Percentiles rank a stretch among this genome's conserved stretches.
Conservation (phyloP, 2,888 invertebrate species). For the Xylophagus ater region DNA sequence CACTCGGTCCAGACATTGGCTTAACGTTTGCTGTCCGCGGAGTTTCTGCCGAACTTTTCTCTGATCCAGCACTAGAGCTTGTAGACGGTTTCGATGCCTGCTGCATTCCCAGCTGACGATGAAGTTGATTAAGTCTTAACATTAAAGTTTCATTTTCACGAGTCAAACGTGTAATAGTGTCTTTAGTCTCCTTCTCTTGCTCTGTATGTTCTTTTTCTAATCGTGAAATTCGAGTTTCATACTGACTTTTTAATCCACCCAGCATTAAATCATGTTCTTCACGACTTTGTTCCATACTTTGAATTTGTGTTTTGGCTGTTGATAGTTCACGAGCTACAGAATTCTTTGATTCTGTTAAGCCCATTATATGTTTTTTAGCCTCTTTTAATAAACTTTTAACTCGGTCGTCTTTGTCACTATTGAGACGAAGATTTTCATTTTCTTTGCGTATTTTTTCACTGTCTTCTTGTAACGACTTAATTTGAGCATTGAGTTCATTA, state of each 20-base stretch:
- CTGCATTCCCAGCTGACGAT: constrained; percentile 50
- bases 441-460: constrained; percentile 48
- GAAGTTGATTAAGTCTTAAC: constrained; percentile 57
- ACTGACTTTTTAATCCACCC: constrained; percentile 54
- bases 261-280: constrained; percentile 48
- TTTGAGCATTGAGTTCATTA: constrained; percentile 40
- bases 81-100: constrained; percentile 59
- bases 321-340: constrained; percentile 48
- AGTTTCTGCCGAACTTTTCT: constrained; percentile 48
- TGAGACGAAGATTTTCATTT: constrained; percentile 53
- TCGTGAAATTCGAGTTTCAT: constrained; percentile 55
- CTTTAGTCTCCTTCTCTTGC: constrained; percentile 46
- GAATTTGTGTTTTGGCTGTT: constrained; percentile 43
- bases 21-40: constrained; percentile 85
- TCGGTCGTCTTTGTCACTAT: constrained; percentile 57
- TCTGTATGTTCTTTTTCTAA: constrained; percentile 63
- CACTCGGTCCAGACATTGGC: constrained; percentile 69
- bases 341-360: constrained; percentile 58
- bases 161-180: constrained; percentile 40
- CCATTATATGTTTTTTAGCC: constrained; percentile 62
- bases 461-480: constrained; percentile 40
- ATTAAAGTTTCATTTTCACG: constrained; percentile 59
- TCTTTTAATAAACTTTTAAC: constrained; percentile 58
- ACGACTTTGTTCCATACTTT: constrained; percentile 43
- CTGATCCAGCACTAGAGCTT: constrained; percentile 48